Base-by-base conservation (phyloP, 2,888 invertebrate species). In the Ceramica pisi region DNA sequence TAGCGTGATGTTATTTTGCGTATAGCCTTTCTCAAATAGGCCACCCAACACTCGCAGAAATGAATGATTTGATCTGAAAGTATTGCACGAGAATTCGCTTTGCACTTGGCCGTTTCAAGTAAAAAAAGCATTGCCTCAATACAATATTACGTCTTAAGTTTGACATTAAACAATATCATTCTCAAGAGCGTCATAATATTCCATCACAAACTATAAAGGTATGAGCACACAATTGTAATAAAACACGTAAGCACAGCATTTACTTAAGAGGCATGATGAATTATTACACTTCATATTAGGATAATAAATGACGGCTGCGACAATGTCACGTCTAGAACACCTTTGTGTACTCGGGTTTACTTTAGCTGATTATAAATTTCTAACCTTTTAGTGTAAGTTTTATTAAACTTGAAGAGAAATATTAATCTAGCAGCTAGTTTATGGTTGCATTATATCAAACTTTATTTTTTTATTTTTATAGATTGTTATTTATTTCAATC, bases 241-340 rank as follows among this genome's bases (percentile, higher is more conserved):
- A 51, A 64, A 69, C 35, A 53, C 67, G 48, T 66, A 60, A 57
- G 71, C 35, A 68, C 6, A 57, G 14, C 67, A 79, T 82, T 75
- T 71, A 71, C 64, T 67, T 67, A 69, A 75, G 65, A 51, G 67
- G 14, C 44, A 31, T 71, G 73, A 82, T 83, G 67, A 73, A 82
- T 82, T 66, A 75, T 68, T 53, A 57, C 59, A 50, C 73, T 46
- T 76, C 76, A 68, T 71, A 68, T 80, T 67, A 71, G 26, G 60
- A 65, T 74, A 69, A 83, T 56, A 74, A 68, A 83, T 83, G 81
- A 67, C 51, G 21, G 41, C 12, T n/a, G 66, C 69, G 68, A 75
- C 51, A 44, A 56, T 66, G 67, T 71, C 59, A 60, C 61, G 41
- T 65, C 44, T 51, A 57, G 35, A 51, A 67, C 66, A 66, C 31